Percentiles rank a stretch among this genome's conserved stretches.
phyloP scores from a whole-genome alignment of 2,797 vertebrate genomes.

The Microchirus variegatus region DNA sequence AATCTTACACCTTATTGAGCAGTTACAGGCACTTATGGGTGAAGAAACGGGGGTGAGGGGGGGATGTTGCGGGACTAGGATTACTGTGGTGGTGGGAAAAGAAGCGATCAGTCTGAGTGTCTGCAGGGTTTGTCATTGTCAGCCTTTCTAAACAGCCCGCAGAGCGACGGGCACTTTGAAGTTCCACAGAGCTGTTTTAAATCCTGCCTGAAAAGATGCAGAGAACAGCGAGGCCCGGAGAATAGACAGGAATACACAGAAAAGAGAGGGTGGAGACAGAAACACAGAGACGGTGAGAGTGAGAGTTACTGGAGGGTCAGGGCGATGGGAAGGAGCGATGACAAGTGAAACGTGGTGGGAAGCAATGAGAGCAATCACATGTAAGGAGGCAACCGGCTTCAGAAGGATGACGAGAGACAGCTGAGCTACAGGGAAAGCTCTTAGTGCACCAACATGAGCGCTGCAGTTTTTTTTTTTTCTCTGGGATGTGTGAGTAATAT shows the following conservation, averaged over 20 bases:
- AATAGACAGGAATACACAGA: slow-evolving; percentile 67
- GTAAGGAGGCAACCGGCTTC: slow-evolving; percentile 60
- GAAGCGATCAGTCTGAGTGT: slow-evolving; percentile 71
- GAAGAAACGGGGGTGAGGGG: slow-evolving; percentile 24
- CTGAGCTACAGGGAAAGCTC: slow-evolving; percentile 48
- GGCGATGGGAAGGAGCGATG: slow-evolving; percentile 53
- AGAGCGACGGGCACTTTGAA: slow-evolving; percentile 78
- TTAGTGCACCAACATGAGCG: slow-evolving; percentile 54
- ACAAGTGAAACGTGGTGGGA: slow-evolving; percentile 53
- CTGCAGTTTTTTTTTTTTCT: slow-evolving; percentile 16
- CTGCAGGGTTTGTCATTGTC: slow-evolving; percentile 80
- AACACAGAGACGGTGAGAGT: neutral
- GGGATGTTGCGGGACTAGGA: slow-evolving; percentile 27
- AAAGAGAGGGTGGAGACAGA: slow-evolving; percentile 14
- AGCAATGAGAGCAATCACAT: slow-evolving; percentile 63
- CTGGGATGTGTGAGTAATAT: slow-evolving; percentile 57
- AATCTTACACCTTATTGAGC: slow-evolving; percentile 55
- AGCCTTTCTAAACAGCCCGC: slow-evolving; percentile 73
- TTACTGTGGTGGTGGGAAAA: slow-evolving; percentile 54
- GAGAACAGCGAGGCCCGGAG: slow-evolving; percentile 69
- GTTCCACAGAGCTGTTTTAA: slow-evolving; percentile 78
- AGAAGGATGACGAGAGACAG: slow-evolving; percentile 56
- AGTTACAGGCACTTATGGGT: slow-evolving; percentile 64
- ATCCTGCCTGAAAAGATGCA: slow-evolving; percentile 78
- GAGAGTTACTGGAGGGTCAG: slow-evolving; percentile 25